Base-by-base conservation (phyloP, 2,113 vertebrate species). In the Crotalus tigris region DNA sequence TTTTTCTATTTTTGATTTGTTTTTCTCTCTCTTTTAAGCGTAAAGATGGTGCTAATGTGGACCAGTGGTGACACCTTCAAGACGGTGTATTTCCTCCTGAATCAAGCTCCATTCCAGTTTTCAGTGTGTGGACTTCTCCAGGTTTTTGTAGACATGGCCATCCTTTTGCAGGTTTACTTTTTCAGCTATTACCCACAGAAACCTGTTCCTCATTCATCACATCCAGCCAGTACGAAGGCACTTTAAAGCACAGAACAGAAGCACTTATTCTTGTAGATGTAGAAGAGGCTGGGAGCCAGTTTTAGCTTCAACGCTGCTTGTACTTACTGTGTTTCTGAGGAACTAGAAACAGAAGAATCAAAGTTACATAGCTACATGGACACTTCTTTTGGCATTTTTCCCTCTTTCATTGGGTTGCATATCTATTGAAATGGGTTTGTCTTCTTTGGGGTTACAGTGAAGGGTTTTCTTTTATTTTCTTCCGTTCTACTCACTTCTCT, bases 1-100 rank as follows among this genome's bases (percentile, higher is more conserved):
- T 92, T 46, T 26, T 53, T 75, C 90, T 24, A 15, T 24, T 55
- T 58, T 88, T 75, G 54, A 55, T 86, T 51, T 89, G 21, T 24
- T 94, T 86, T 91, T 39, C 93, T 91, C 89, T 11, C 92, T 29
- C 92, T 92, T 93, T 94, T 0, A 86, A 99, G 99, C 92, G 98
- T 99, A 95, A 99, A 99, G 98, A 99, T 99, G 99, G 99, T 99
- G 95, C 97, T 99, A 96, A 99, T 99, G 99, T 99, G 99, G 99
- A 98, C 98, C 0, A 99, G 99, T 0, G 99, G 99, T 0, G 99
- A 99, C 97, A 99, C 99, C 5, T 99, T 99, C 96, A 99, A 99
- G 98, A 99, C 99, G 0, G 98, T 97, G 90, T 99, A 99, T 97
- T 99, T 99, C 98, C 97, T 99, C 93, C 92, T 99, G 92, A 99